phyloP scores from a whole-genome alignment of 2,797 vertebrate genomes.

The Pseudomugil gertrudae region DNA sequence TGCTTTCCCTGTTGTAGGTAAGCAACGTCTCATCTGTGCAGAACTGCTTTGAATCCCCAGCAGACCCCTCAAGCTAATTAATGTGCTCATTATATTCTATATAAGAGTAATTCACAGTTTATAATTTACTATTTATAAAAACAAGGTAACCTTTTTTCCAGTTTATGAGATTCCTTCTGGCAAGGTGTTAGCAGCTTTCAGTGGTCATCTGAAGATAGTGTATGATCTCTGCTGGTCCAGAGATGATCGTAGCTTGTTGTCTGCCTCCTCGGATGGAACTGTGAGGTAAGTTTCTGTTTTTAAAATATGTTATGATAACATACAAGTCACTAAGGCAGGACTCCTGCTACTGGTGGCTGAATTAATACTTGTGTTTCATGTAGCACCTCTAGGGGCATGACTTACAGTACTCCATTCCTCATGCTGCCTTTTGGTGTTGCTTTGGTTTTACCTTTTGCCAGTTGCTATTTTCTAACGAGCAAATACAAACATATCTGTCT shows the following conservation, averaged over 20 bases:
- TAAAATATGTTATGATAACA: neutral
- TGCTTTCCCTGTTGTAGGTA: conserved; percentile 91
- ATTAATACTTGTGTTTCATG: neutral
- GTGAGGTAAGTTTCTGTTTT: conserved; percentile 84
- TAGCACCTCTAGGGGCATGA: conserved; percentile 31
- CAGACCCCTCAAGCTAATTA: conserved; percentile 8
- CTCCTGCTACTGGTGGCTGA: conserved; percentile 2
- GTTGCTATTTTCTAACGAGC: neutral
- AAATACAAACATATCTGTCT: neutral
- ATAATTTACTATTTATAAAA: neutral
- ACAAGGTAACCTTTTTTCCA: conserved; percentile 59
- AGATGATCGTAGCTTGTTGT: conserved; percentile 88
- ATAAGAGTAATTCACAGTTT: neutral
- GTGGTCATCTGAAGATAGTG: conserved; percentile 94
- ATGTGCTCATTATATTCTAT: neutral
- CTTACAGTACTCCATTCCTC: neutral
- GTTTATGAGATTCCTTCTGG: conserved; percentile 98
- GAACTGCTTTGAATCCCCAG: conserved; percentile 3
- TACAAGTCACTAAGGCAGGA: neutral
- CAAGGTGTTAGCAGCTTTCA: conserved; percentile 88
- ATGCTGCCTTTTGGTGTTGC: neutral
- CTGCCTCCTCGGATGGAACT: conserved; percentile 95
- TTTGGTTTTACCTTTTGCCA: neutral
- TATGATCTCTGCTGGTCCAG: conserved; percentile 97
- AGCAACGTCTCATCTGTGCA: conserved; percentile 52